Base-by-base conservation (phyloP, 37 sponge, comb jelly and placozoan species). In the Spongilla lacustris region DNA sequence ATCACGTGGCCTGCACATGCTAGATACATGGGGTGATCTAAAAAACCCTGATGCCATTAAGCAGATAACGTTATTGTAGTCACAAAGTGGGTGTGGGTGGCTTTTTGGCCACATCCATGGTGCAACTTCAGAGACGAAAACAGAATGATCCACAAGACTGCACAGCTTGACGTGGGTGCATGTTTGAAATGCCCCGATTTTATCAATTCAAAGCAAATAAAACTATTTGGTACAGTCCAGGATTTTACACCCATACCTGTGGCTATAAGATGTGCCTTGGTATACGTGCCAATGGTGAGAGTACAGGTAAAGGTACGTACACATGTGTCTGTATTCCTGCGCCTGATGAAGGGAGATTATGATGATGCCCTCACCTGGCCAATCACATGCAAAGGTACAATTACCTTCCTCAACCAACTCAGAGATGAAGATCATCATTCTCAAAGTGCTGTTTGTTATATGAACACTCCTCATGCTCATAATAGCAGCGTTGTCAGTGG, bases 181-280 rank as follows among this genome's bases (percentile, higher is more conserved):
- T n/a, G n/a, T n/a, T n/a, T n/a, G n/a, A 41, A 58, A 58, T 58
- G 58, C 19, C 21, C 19, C 0, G 19, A 1, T 58, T 58, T 58
- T 13, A 58, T 14, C 58, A 17, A 10, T 6, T 58, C 21, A 58
- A 58, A 58, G 19, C 11, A 17, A 58, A 14, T 8, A 46, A 8
- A 10, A 46, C 46, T 46, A 4, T 8, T 14, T 73, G 48, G 31
- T 86, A 78, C 80, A 79, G 86, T 58, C 73, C 73, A 24, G 23
- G 73, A 71, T 86, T 86, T 66, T 86, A 86, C 37, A 86, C 80
- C 36, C 22, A 36, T 72, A 32, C 27, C 3, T 36, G 36, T 36
- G 80, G 85, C 77, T 85, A 77, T 69, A 76, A 85, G 71, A 67
- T 85, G 85, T 38, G 48, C 22, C 25, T 85, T 0, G 0, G 68